Evolutionary conservation across 2,113 vertebrate genomes (phyloP).

Genomic region (Rattus rattus): DNA sequence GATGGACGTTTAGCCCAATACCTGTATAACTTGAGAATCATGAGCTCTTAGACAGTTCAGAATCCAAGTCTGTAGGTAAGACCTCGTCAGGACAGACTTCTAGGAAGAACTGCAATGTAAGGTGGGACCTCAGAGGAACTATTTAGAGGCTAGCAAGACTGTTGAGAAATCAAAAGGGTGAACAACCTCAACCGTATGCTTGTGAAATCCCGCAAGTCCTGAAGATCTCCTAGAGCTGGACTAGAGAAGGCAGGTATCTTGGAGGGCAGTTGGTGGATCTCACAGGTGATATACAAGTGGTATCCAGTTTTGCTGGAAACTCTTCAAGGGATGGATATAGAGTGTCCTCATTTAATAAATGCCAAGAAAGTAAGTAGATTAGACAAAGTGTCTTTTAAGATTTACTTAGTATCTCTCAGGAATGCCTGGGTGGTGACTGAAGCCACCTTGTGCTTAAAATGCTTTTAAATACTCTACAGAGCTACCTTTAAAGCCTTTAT

Average conservation of each 20-base stretch:
- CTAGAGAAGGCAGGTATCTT: fast-evolving
- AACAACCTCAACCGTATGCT: not conserved
- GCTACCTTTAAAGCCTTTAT: not conserved
- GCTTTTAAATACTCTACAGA: not conserved
- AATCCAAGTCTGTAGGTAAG: not conserved
- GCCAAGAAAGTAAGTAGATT: not conserved
- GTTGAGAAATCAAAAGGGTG: not conserved
- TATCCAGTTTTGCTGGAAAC: not conserved
- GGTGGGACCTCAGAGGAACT: not conserved
- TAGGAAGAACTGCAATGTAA: not conserved
- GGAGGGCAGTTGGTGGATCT: not conserved
- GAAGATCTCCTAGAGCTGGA: not conserved
- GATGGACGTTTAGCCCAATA: not conserved
- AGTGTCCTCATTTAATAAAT: constrained; percentile 22
- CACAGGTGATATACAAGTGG: not conserved
- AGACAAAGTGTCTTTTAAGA: not conserved
- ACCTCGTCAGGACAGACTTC: not conserved
- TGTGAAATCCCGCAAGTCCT: not conserved
- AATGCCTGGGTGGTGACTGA: not conserved
- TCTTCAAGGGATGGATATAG: not conserved
- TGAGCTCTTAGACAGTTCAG: not conserved
- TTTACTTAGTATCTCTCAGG: not conserved
- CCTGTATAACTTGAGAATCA: not conserved
- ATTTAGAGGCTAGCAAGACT: not conserved
- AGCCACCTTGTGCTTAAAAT: not conserved